phyloP scores from a whole-genome alignment of 1,140 invertebrate species.

The Drosophila gunungcola region DNA sequence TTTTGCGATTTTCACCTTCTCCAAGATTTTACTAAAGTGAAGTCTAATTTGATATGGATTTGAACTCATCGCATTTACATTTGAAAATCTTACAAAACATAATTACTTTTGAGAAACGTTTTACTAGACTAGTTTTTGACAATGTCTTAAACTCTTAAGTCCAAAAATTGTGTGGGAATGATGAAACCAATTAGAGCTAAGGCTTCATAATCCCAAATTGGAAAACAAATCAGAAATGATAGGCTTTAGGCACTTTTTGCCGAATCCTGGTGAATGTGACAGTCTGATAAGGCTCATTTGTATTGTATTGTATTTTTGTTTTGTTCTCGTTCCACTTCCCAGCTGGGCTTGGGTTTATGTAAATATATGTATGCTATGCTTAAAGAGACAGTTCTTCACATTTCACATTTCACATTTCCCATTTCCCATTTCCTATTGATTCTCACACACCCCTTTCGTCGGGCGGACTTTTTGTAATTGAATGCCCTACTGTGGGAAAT shows the following conservation, averaged over 20 bases:
- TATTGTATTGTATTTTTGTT: constrained; percentile 2
- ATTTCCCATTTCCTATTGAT: not conserved
- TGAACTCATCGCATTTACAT: too few species aligned
- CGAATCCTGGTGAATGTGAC: constrained; percentile 3
- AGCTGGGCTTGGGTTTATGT: constrained; percentile 58
- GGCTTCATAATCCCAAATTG: too few species aligned
- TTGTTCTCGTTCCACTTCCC: constrained; percentile 3
- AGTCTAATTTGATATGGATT: too few species aligned
- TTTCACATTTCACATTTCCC: not conserved
- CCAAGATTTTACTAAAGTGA: not conserved
- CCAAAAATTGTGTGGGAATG: too few species aligned
- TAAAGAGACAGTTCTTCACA: not conserved
- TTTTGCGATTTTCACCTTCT: not conserved
- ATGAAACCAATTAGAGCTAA: too few species aligned
- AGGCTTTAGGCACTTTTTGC: not conserved
- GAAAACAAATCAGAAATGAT: not conserved
- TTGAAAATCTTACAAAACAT: too few species aligned
- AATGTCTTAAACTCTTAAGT: too few species aligned
- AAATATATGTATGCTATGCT: constrained; percentile 14
- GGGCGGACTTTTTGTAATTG: not conserved
- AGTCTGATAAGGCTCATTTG: not conserved
- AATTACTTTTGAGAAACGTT: too few species aligned
- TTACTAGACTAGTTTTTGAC: too few species aligned
- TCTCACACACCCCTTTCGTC: not conserved
- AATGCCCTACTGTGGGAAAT: not conserved